Evolutionary conservation across 2,888 invertebrate genomes (phyloP), one percentile per base, ranked within the genome.

Genomic region (Lacanobia wlatinum): DNA sequence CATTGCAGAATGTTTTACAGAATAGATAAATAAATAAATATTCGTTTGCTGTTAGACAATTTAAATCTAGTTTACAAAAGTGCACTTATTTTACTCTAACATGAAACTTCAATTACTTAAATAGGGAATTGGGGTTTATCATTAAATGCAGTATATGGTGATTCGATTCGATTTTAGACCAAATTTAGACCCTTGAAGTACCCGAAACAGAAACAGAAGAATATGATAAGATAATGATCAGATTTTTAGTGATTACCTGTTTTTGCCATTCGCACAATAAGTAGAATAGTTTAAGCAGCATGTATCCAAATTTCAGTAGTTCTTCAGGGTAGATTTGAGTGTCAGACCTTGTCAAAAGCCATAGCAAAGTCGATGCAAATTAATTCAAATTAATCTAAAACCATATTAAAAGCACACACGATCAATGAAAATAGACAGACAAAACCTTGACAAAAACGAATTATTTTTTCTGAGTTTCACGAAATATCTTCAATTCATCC

Each of bases 1-100:
- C n/a, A 38, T 53, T 68, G 38, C 69, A 28, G 14, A 73, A 53
- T 48, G 8, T 59, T 28, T 14, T 50, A 28, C 46, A 46, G 5
- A 34, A 43, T 76, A 5, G 43, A n/a, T 76, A 59, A 69, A 77
- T 52, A 48, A 46, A 65, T 53, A n/a, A n/a, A 48, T 40, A n/a
- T 50, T 10, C 1, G 6, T 46, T 40, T 38, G 16, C 18, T 46
- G 34, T 46, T 72, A 0, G 21, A 46, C 16, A 10, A 21, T 43
- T 53, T 21, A 21, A 16, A 23, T 73, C 5, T 16, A n/a, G 6
- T 43, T 46, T 60, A 1, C 5, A 52, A 10, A 50, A n/a, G 10
- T n/a, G 10, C 10, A 21, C 23, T 53, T 6, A 2, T 21, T 53
- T 28, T 3, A 28, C 28, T 28, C 28, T 21, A 5, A 12, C 12